Evolutionary conservation across 2,888 invertebrate species (phyloP), one percentile per base, ranked within the genome.

Genomic region (Caenorhabditis sulstoni): DNA sequence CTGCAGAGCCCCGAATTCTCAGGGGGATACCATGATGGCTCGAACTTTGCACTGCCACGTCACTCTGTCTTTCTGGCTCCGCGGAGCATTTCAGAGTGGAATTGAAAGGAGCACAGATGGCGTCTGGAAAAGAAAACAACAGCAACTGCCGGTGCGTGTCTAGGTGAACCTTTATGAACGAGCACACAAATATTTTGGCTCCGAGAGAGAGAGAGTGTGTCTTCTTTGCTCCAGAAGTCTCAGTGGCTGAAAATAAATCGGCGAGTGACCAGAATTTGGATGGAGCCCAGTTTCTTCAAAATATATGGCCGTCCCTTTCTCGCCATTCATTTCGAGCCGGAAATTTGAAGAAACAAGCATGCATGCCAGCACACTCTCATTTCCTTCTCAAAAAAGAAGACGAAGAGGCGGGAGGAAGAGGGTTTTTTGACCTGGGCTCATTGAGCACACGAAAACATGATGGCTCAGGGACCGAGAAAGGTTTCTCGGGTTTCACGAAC

Each of bases 1-100:
- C 29, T 29, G 29, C 29, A 29, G 29, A 20, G 5, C 45, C 35
- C n/a, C n/a, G n/a, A n/a, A 47, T 61, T 70, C 70, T 62, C 70
- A 62, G 47, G 62, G 57, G 70, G 70, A 70, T 70, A 35, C 55
- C 61, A 52, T 44, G 59, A 59, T 52, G 45, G 52, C 29, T 52
- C 70, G 62, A 70, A 53, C 70, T 61, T 62, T 70, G 53, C 37
- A 45, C 44, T 55, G 61, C 70, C 70, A 70, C 70, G 71, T 71
- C 71, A 70, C 44, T 61, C 16, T 29, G 4, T 29, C 29, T 29
- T 7, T 29, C 29, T 3, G 29, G 29, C 29, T 29, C 29, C 29
- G 3, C 29, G 29, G 29, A 29, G 29, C 29, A 29, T 29, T 29
- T 29, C 29, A n/a, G n/a, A n/a, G n/a, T n/a, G n/a, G 29, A 29